phyloP scores from a whole-genome alignment of 2,797 vertebrate genomes.

The Tokudaia tokunoshimensis region DNA sequence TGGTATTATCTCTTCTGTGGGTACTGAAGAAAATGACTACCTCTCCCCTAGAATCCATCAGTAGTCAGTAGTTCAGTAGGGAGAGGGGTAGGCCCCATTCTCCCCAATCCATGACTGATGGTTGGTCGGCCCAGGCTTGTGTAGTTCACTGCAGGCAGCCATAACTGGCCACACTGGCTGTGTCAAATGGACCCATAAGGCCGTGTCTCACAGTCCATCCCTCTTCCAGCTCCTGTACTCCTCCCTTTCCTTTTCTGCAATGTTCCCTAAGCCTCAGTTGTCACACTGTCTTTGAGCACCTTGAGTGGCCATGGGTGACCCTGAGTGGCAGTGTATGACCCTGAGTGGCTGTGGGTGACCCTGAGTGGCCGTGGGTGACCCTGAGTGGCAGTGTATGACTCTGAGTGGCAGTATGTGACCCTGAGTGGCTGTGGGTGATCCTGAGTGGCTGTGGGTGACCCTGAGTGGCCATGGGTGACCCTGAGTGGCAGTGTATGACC shows the following conservation, averaged over 20 bases:
- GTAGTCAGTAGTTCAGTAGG: not conserved
- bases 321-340: no score
- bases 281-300: not conserved
- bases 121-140: not conserved
- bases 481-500: no score
- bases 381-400: no score
- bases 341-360: no score
- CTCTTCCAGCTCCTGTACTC: not conserved
- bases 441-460: not conserved
- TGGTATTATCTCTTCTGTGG: not conserved
- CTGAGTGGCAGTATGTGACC: not conserved
- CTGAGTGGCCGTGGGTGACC: not conserved
- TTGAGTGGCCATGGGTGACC: not conserved
- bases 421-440: no score
- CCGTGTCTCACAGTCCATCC: not conserved
- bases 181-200: not conserved
- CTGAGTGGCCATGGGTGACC: not conserved
- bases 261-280: not conserved
- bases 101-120: not conserved
- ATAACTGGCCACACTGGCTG: not conserved
- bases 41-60: not conserved
- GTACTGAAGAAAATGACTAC: no score
- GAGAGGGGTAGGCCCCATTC: not conserved
- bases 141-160: not conserved
- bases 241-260: not conserved